Base-by-base conservation (phyloP, 2,797 vertebrate genomes). In the Tamandua tetradactyla region DNA sequence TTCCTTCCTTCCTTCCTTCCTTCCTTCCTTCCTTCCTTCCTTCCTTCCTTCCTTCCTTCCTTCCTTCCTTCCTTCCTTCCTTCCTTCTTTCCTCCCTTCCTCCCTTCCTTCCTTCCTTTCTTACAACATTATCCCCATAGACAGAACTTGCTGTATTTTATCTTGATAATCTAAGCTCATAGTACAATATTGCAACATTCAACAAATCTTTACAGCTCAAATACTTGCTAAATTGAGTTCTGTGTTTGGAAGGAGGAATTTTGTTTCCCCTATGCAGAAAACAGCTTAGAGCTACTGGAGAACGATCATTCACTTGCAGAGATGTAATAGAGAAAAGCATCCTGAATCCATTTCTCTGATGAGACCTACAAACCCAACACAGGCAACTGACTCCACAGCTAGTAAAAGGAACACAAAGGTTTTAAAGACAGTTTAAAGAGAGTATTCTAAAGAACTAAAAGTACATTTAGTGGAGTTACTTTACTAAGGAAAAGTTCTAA, bases 281-380 rank as follows among this genome's bases (percentile, higher is more conserved):
- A 30, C 9, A 61, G 7, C n/a, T 75, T 59, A 79, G 17, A 71
- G 30, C 42, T 72, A 14, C 10, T 35, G 12, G 17, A 71, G 11
- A 69, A 68, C 69, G 18, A 37, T 80, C 37, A 90, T 49, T 91
- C 23, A 66, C 92, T 78, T 93, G 72, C 61, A 71, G 22, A 49
- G 12, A 11, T 71, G 47, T 27, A 86, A 62, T 32, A 89, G 18
- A 89, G 22, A 55, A 85, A 64, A 61, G 20, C 3, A 40, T 82
- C 91, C 61, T 30, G 5, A 4, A 74, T 79, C 7, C 9, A 42
- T 83, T 88, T 78, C 15, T 92, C 40, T 83, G 37, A 89, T 30
- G 32, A 64, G 4, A 2, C 20, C 1, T 75, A 62, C 15, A 89
- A 44, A 37, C 4, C 15, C 75, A 62, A 92, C 6, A 66, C 7